Evolutionary conservation across 1,140 invertebrate species (phyloP).

Genomic region (Papilio polyxenes): DNA sequence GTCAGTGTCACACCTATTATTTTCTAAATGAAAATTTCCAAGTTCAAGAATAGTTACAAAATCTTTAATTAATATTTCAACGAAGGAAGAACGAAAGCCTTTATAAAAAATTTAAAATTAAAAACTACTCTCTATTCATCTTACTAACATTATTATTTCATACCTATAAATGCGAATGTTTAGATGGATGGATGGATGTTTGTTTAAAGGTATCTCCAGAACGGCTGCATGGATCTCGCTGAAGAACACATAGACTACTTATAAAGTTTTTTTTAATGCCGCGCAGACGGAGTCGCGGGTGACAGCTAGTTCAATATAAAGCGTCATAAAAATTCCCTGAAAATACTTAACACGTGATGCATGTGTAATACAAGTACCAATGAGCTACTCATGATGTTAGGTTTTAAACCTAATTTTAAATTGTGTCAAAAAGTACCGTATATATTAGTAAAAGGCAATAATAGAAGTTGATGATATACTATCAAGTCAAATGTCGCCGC

Average conservation of each 20-base stretch:
- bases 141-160: no score
- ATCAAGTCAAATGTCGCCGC: no score
- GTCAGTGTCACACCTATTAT: neutral
- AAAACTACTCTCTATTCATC: no score
- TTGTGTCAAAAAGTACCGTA: neutral
- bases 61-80: neutral
- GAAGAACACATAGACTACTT: no score
- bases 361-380: neutral
- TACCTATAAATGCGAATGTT: no score
- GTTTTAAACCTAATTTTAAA: neutral
- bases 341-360: neutral
- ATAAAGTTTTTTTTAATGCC: no score
- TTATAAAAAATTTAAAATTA: neutral
- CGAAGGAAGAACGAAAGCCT: neutral
- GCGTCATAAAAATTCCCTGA: neutral
- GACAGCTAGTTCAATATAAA: no score
- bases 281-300: no score
- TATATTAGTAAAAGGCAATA: neutral
- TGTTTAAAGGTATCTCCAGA: no score
- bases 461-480: no score
- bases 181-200: no score
- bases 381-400: neutral
- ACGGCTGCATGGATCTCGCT: no score
- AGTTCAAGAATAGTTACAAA: neutral
- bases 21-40: neutral